Percentiles rank a stretch among this genome's conserved stretches.
Conservation (phyloP, 2,888 invertebrate species). For the Campoplex capitator region DNA sequence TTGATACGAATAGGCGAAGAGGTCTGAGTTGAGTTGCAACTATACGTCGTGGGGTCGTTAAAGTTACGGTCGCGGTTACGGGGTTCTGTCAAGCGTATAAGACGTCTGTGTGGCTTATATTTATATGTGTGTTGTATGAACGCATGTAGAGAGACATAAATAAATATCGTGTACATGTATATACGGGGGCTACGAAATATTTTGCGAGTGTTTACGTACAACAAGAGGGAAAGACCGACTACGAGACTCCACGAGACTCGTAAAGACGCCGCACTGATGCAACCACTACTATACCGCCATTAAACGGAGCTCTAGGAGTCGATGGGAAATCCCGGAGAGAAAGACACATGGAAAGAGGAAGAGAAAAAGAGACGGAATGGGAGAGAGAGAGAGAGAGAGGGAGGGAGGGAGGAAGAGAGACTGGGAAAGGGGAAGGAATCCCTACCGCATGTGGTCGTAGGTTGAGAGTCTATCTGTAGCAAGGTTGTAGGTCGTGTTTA, state of each 20-base stretch:
- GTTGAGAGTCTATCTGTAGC: slow-evolving; percentile 36
- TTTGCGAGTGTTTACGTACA: slow-evolving; percentile 8
- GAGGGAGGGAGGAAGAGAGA: neutral
- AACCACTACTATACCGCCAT: slow-evolving; percentile 45
- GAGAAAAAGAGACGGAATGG: neutral
- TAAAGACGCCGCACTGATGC: slow-evolving; percentile 53
- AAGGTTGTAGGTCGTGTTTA: slow-evolving; percentile 72
- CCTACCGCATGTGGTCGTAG: slow-evolving; percentile 48
- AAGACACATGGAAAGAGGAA: neutral
- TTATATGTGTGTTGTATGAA: slow-evolving; percentile 8
- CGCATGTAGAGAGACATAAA: neutral
- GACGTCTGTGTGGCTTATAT: slow-evolving; percentile 29
- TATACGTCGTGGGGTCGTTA: slow-evolving; percentile 60
- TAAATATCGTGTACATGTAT: neutral
- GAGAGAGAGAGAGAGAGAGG: neutral
- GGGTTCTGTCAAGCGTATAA: slow-evolving; percentile 65
- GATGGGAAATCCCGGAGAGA: slow-evolving; percentile 25
- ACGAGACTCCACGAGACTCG: slow-evolving; percentile 55
- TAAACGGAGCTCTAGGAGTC: slow-evolving; percentile 44
- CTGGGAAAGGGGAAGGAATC: neutral
- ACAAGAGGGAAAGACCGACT: slow-evolving; percentile 21
- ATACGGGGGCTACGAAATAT: slow-evolving; percentile 2
- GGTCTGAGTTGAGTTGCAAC: slow-evolving; percentile 21
- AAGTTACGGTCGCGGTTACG: slow-evolving; percentile 71
- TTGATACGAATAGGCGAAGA: neutral